Percentiles rank a stretch among this genome's conserved stretches.
phyloP scores from a whole-genome alignment of 2,888 invertebrate genomes.

The Thymelicus lineola region DNA sequence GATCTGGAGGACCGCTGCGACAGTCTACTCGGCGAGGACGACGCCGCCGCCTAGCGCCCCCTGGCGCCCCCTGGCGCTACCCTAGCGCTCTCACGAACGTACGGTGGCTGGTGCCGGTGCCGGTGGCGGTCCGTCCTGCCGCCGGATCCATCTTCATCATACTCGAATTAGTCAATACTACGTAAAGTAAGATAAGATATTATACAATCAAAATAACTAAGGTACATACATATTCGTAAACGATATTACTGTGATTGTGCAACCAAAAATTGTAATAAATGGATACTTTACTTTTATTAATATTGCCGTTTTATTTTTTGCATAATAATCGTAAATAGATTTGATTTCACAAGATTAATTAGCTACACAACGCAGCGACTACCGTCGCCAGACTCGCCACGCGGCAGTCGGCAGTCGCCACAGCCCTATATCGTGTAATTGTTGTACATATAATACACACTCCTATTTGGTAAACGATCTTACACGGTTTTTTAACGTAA shows the following conservation, averaged over 20 bases:
- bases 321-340: too few species aligned
- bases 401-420: too few species aligned
- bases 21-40: constrained; percentile 85
- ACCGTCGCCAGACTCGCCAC: too few species aligned
- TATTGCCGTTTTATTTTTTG: not conserved
- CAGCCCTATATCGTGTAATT: too few species aligned
- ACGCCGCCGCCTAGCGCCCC: not conserved
- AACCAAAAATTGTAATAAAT: constrained; percentile 55
- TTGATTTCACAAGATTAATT: too few species aligned
- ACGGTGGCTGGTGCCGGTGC: too few species aligned
- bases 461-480: too few species aligned
- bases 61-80: not conserved
- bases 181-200: not conserved
- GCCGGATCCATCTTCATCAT: too few species aligned
- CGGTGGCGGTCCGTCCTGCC: too few species aligned
- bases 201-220: not conserved
- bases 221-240: constrained; percentile 50
- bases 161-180: not conserved
- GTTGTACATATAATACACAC: too few species aligned
- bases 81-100: not conserved
- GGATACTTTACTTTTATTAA: constrained; percentile 22
- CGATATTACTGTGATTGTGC: constrained; percentile 67
- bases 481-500: too few species aligned
- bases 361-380: too few species aligned
- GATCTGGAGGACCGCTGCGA: constrained; percentile 93